Evolutionary conservation across 2,113 vertebrate genomes (phyloP).

Genomic region (Eulacestoma nigropectus): DNA sequence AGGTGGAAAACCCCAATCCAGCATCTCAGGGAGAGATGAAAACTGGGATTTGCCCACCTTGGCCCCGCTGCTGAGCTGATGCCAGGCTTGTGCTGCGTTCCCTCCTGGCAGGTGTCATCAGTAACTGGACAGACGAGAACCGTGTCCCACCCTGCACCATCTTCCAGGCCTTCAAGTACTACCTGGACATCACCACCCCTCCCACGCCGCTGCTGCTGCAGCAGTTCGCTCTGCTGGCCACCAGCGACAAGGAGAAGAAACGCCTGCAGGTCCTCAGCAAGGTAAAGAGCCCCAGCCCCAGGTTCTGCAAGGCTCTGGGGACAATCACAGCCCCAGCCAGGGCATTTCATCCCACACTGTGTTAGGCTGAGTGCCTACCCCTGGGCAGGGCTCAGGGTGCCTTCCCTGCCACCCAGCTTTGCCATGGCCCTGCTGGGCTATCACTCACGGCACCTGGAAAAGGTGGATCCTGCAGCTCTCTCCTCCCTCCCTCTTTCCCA

Average conservation of each 20-base stretch:
- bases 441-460: background rate
- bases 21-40: background rate
- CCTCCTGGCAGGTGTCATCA: slow-evolving; percentile 85
- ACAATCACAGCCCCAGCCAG: background rate
- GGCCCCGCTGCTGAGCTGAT: background rate
- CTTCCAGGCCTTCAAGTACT: slow-evolving; percentile 94
- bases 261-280: slow-evolving; percentile 90
- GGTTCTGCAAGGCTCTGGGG: background rate
- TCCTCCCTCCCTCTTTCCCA: slow-evolving; percentile 31
- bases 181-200: slow-evolving; percentile 95
- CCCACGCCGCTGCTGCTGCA: slow-evolving; percentile 90
- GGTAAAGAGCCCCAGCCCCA: slow-evolving; percentile 65
- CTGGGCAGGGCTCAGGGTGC: background rate
- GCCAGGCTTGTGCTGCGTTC: background rate
- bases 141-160: slow-evolving; percentile 94
- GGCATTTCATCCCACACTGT: background rate
- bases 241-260: slow-evolving; percentile 87
- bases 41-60: background rate
- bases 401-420: background rate
- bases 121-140: slow-evolving; percentile 90
- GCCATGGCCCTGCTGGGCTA: accelerated
- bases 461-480: background rate
- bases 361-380: background rate
- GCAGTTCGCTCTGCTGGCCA: slow-evolving; percentile 91
- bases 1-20: background rate